Conservation (phyloP, 2,888 invertebrate genomes). For the Cheilosia soror region DNA sequence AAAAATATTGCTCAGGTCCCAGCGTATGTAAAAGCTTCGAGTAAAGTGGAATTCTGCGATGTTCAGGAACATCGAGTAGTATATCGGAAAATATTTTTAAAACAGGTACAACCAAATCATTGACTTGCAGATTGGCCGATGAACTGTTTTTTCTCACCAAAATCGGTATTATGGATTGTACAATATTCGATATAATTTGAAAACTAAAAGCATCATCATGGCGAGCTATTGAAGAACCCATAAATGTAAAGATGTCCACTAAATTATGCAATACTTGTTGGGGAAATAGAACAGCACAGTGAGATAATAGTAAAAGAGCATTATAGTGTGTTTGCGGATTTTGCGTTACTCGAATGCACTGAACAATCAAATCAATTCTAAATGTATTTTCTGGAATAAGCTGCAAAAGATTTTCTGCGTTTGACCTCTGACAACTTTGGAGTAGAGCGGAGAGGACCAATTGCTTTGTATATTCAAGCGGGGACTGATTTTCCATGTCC, state of each 20-base stretch:
- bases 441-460: conserved; percentile 91
- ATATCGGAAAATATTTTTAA: conserved; percentile 96
- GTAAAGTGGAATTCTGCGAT: conserved; percentile 93
- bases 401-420: conserved; percentile 82
- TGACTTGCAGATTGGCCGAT: conserved; percentile 77
- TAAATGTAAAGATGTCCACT: conserved; percentile 98
- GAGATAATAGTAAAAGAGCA: conserved; percentile 92
- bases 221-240: conserved; percentile 96
- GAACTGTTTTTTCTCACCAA: conserved; percentile 85
- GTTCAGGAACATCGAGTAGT: conserved; percentile 95
- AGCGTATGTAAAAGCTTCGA: conserved; percentile 91
- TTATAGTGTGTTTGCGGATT: conserved; percentile 98
- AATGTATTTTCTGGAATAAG: conserved; percentile 83
- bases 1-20: conserved; percentile 87
- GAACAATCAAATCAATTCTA: conserved; percentile 86
- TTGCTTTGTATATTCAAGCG: conserved; percentile 95
- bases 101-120: conserved; percentile 86
- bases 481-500: conserved; percentile 91
- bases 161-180: conserved; percentile 95
- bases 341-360: conserved; percentile 94
- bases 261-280: conserved; percentile 95
- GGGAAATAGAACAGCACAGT: conserved; percentile 91
- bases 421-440: conserved; percentile 87
- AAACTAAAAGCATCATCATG: conserved; percentile 98
- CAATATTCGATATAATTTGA: conserved; percentile 94